A percentile compares a stretch with the other conserved stretches of the same genome.
phyloP scores from a whole-genome alignment of 2,888 invertebrate species.

The Baccha elongata region DNA sequence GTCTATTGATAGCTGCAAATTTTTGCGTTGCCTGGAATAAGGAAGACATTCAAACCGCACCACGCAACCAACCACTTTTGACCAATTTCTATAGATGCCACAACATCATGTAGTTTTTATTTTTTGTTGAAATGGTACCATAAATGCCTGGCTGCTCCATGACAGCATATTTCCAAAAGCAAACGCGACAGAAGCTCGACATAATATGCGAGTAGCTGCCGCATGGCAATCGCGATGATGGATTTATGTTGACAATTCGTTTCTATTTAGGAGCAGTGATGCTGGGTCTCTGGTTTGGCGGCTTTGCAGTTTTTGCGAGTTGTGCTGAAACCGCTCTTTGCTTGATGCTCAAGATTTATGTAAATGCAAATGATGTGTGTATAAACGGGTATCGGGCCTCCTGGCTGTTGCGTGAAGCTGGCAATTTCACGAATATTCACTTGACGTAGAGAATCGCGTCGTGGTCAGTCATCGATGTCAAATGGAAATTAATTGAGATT shows the following conservation, averaged over 20 bases:
- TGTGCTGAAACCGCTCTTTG: neutral
- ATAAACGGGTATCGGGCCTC: constrained; percentile 4
- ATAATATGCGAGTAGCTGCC: constrained; percentile 25
- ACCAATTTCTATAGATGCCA: constrained; percentile 14
- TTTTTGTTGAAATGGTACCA: neutral
- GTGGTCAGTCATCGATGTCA: constrained; percentile 63
- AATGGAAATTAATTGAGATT: constrained; percentile 66
- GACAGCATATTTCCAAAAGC: constrained; percentile 2
- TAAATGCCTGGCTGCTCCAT: constrained; percentile 1
- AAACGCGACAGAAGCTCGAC: constrained; percentile 38
- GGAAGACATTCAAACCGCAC: constrained; percentile 31
- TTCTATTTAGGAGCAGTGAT: constrained; percentile 45
- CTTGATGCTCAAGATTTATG: constrained; percentile 33
- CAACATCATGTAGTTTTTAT: constrained; percentile 23
- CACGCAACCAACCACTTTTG: constrained; percentile 14
- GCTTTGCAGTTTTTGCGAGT: neutral
- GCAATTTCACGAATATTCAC: constrained; percentile 14
- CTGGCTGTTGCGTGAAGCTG: constrained; percentile 42
- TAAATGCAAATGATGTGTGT: constrained; percentile 48
- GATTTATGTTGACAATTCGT: constrained; percentile 70
- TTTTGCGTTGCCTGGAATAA: constrained; percentile 10
- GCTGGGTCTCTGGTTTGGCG: neutral
- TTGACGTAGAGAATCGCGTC: constrained; percentile 26
- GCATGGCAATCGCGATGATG: constrained; percentile 53
- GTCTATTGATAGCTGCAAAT: constrained; percentile 46